Base-by-base conservation (phyloP, 2,797 vertebrate species). In the Onychomys torridus region DNA sequence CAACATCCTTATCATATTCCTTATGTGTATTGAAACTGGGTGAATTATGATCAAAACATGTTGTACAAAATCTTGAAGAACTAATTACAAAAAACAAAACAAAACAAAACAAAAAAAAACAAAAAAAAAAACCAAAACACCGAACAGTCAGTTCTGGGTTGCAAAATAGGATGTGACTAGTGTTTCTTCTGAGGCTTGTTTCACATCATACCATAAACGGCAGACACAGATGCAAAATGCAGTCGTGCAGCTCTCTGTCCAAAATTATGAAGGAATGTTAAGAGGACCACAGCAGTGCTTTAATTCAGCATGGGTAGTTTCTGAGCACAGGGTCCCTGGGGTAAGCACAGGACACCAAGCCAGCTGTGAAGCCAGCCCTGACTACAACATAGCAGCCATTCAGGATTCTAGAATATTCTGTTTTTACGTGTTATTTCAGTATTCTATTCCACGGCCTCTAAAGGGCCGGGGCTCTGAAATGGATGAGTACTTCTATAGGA, bases 161-260 rank as follows among this genome's bases (percentile, higher is more conserved):
- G n/a, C 23, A 29, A 57, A 73, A 34, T 34, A 65, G 67, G 67
- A 71, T 9, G 13, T 73, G 16, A 40, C 49, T 40, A 6, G 67
- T 4, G 9, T 40, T 25, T 73, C 67, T 71, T 55, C 25, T 43
- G 95, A 95, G 82, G 65, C 85, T 63, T 81, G 79, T 87, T 97
- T 97, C 78, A 87, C 78, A 63, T 8, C 40, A 69, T 89, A 89
- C 16, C 95, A 23, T 8, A 32, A 84, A 46, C 57, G 32, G 40
- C 17, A 43, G 76, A 49, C 5, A 3, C 11, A 46, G 77, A 46
- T 4, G 19, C 11, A 69, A 75, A 91, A 77, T 6, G 11, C n/a
- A 59, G 61, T 87, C 0, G 10, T 61, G 16, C 46, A 2, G 2
- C 25, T 32, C 37, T 1, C 46, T 5, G 0, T n/a, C 16, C 23